phyloP scores from a whole-genome alignment of 1,140 invertebrate genomes.

The Papilio aristodemus region DNA sequence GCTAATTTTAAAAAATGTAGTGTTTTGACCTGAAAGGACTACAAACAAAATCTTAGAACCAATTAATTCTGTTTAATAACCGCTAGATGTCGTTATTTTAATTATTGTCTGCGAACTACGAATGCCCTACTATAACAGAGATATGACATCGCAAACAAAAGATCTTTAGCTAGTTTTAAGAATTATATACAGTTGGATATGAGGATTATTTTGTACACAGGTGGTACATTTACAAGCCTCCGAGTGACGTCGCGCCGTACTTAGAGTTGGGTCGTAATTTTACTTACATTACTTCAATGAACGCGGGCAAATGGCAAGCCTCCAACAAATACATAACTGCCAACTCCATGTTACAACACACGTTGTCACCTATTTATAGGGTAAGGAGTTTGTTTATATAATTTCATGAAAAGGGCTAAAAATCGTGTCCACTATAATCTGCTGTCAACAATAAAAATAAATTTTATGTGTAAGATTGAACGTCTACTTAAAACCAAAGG shows the following conservation, averaged over 20 bases:
- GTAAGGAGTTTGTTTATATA: slow-evolving; percentile 35
- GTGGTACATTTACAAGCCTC: slow-evolving; percentile 60
- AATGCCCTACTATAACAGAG: no score
- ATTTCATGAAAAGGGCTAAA: neutral
- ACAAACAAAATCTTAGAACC: no score
- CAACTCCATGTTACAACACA: slow-evolving; percentile 48
- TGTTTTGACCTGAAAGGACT: no score
- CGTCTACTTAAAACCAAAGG: no score
- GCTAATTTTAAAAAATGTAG: no score
- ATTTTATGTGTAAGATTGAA: no score
- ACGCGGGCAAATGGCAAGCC: slow-evolving; percentile 28
- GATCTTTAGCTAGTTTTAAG: no score
- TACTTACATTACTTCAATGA: slow-evolving; percentile 41
- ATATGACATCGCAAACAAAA: no score
- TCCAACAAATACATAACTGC: slow-evolving; percentile 38
- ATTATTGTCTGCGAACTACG: no score
- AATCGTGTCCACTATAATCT: neutral
- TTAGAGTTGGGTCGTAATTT: slow-evolving; percentile 44
- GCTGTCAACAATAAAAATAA: no score
- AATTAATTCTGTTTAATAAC: no score
- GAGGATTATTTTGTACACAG: slow-evolving; percentile 34
- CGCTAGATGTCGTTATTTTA: no score
- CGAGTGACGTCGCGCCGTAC: slow-evolving; percentile 36
- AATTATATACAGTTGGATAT: neutral
- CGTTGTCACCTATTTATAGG: slow-evolving; percentile 49